Evolutionary conservation across 2,888 invertebrate species (phyloP), one percentile per base, ranked within the genome.

Genomic region (Eupeodes latifasciatus): DNA sequence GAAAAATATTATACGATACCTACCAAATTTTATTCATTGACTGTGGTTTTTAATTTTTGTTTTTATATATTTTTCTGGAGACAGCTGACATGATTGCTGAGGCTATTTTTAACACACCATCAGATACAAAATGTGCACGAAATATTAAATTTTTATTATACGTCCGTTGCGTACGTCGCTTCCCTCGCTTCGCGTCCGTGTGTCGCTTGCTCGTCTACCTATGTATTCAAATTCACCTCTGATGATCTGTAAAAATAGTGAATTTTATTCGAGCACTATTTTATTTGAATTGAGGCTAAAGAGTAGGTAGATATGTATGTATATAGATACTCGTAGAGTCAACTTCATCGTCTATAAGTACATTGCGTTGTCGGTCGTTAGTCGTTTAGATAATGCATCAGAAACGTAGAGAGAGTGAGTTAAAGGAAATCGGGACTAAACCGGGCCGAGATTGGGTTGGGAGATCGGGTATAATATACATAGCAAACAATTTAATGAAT

Each of bases 81-180:
- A 55, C 71, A 71, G 71, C 71, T 71, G 55, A 71, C 71, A 71
- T 71, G 71, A 55, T 40, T 55, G 40, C 40, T 55, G 71, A 19
- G 55, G 53, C 71, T 71, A 71, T 71, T 71, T 71, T 55, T 71
- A 55, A 66, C 14, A 19, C 36, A 36, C 27, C 27, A 27, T 27
- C 27, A 67, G 14, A 40, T 11, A 40, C 1, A 69, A 40, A 69
- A 53, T 69, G 2, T 36, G 16, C 36, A 67, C 5, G 16, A 49
- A 51, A 51, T 51, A 49, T 9, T 69, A 40, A 40, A 9, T 27
- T 27, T 27, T 27, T 27, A 27, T 27, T 40, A 40, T 40, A 40
- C 40, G 40, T 9, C 40, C 40, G 40, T 40, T 9, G 9, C 40
- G 27, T 9, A 40, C 40, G 9, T 9, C 40, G 40, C 40, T 1